Evolutionary conservation across 2,113 vertebrate species (phyloP).

Genomic region (Planiliza haematocheilus): DNA sequence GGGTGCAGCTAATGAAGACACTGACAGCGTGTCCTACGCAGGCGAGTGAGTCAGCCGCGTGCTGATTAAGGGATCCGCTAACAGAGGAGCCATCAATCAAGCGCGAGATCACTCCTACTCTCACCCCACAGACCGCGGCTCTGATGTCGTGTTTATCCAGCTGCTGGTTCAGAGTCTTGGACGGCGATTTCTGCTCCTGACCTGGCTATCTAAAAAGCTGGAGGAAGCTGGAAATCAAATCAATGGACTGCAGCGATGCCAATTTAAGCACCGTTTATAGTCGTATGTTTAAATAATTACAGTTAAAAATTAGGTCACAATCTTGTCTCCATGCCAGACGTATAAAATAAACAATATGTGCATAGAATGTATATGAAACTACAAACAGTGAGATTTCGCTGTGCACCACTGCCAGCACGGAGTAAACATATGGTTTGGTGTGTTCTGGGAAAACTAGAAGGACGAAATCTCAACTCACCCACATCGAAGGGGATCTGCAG

Average conservation of each 20-base stretch:
- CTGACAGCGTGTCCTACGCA: conserved; percentile 51
- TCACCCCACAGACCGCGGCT: conserved; percentile 25
- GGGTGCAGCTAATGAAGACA: conserved; percentile 64
- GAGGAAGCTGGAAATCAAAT: conserved; percentile 31
- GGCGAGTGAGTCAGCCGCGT: conserved; percentile 41
- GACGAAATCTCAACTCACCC: conserved; percentile 41
- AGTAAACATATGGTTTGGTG: conserved; percentile 20
- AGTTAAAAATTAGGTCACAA: conserved; percentile 26
- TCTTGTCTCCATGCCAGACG: conserved; percentile 49
- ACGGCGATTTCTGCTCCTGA: conserved; percentile 57
- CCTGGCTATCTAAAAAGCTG: conserved; percentile 32
- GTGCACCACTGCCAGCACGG: conserved; percentile 16
- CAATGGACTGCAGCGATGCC: background rate
- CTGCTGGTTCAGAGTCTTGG: conserved; percentile 33
- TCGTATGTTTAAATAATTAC: conserved; percentile 41
- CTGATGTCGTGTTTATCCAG: conserved; percentile 60
- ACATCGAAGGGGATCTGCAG: conserved; percentile 43
- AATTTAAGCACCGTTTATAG: conserved; percentile 23
- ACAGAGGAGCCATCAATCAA: conserved; percentile 67
- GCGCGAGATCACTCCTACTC: conserved; percentile 52
- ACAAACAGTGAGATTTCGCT: conserved; percentile 42
- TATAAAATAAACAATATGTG: conserved; percentile 54
- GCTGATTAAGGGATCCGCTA: conserved; percentile 66
- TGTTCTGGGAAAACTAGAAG: conserved; percentile 44
- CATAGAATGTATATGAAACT: conserved; percentile 17